Conservation (phyloP, 2,113 vertebrate genomes). For the Anseranas semipalmata region DNA sequence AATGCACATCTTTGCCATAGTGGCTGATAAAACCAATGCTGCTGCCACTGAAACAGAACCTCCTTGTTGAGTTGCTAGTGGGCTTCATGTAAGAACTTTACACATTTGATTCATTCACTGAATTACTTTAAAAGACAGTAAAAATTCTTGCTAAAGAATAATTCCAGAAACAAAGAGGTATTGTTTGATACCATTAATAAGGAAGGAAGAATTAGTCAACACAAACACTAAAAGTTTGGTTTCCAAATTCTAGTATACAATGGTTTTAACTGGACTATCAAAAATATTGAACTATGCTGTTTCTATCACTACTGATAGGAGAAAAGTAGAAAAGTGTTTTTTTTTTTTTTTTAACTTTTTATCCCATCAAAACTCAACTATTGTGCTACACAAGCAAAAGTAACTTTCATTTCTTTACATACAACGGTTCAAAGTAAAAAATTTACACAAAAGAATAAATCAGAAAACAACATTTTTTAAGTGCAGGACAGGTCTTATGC, state of each 20-base stretch:
- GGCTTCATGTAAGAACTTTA: not conserved
- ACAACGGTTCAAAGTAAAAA: not conserved
- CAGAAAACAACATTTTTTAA: not conserved
- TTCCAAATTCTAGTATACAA: not conserved
- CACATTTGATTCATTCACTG: not conserved
- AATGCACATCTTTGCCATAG: not conserved
- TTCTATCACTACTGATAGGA: not conserved
- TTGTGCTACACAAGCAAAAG: not conserved
- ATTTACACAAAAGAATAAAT: not conserved
- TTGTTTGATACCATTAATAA: not conserved
- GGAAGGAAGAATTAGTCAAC: not conserved
- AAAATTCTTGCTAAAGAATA: not conserved
- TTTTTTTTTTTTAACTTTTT: not conserved
- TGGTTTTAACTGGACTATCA: not conserved
- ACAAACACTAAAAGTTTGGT: not conserved
- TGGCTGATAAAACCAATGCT: not conserved
- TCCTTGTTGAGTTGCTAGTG: not conserved
- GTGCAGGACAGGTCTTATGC: not conserved
- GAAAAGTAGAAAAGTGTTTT: not conserved
- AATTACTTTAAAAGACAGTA: not conserved
- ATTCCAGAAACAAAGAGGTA: not conserved
- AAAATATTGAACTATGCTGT: not conserved
- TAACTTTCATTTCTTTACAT: not conserved
- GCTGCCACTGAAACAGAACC: not conserved
- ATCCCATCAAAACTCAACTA: not conserved